A percentile compares a stretch with the other conserved stretches of the same genome.
These are phyloP conservation scores for Heliconius eleuchia DNA, from an alignment of 1,140 invertebrate genomes.

Conservation along the genomic window DNA sequence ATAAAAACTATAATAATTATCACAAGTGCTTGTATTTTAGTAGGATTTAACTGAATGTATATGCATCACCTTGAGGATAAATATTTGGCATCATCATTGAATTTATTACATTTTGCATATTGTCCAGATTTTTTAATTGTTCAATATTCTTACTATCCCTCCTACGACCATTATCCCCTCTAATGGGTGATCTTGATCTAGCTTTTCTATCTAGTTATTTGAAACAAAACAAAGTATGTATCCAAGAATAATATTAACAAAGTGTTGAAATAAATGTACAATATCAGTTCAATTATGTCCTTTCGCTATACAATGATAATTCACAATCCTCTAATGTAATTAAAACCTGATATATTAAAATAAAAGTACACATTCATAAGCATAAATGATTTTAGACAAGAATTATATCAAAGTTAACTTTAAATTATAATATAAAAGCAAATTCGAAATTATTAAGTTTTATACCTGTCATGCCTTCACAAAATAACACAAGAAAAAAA, in stretches of 20 bases:
- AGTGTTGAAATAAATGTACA: no score
- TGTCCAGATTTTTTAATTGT: constrained; percentile 43
- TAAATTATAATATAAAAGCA: no score
- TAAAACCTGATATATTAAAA: no score
- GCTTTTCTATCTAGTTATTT: constrained; percentile 55
- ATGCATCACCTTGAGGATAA: constrained; percentile 64
- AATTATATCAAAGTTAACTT: no score
- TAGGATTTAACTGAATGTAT: neutral
- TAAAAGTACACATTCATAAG: no score
- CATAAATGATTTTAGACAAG: no score
- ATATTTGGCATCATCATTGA: constrained; percentile 70
- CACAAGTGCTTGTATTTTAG: neutral
- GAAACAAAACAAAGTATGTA: neutral
- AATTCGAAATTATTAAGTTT: neutral
- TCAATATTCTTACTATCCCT: constrained; percentile 50
- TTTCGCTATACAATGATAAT: no score
- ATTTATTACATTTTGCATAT: constrained; percentile 62
- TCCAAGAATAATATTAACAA: no score
- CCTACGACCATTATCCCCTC: constrained; percentile 48
- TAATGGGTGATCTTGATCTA: constrained; percentile 64
- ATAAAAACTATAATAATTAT: neutral
- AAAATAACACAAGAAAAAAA: neutral
- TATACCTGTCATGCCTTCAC: neutral
- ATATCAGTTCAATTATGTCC: no score
- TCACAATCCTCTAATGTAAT: no score